Evolutionary conservation across 2,888 invertebrate species (phyloP), one percentile per base, ranked within the genome.

Genomic region (Eupithecia centaureata): DNA sequence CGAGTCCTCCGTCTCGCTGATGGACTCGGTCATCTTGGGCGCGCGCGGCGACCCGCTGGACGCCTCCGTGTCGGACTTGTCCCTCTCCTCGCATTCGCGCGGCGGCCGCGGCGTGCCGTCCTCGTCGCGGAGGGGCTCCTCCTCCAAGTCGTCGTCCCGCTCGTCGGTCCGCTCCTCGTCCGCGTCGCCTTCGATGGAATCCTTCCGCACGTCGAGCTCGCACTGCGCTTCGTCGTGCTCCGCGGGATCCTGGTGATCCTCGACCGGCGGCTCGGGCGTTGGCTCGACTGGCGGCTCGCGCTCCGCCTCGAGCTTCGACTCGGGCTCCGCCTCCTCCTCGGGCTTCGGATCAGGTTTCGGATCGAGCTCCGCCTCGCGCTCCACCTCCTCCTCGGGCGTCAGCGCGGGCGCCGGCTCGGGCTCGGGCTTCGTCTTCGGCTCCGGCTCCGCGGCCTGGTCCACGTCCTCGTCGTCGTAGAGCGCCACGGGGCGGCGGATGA

Each of bases 1-100:
- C 85, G 96, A 95, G 80, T 95, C 95, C 75, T 94, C 95, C 1
- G 90, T 90, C 77, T 95, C 95, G 77, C 95, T 95, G 72, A 95
- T 95, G 67, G 95, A 94, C 82, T 95, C 95, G 0, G 95, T 95
- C 94, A 95, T 94, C 76, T 94, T 93, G 70, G 3, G 79, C 83
- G 35, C 85, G n/a, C 42, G 47, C 28, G 61, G 57, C 10, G 54
- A 35, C 51, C 52, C 30, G 56, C 13, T 27, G 38, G 59, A 51
- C 4, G 74, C 76, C 57, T 72, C 71, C 35, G n/a, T 15, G 35
- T 61, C 56, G 4, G 42, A 28, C n/a, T 42, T 42, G 18, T 71
- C 73, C 27, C 67, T 33, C 4, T 75, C 76, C 56, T 71, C 71
- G 35, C n/a, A 12, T 2, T 58, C 67, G 2, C 2, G n/a, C n/a